phyloP scores from a whole-genome alignment of 2,113 vertebrate species.

The Elanoides forficatus region DNA sequence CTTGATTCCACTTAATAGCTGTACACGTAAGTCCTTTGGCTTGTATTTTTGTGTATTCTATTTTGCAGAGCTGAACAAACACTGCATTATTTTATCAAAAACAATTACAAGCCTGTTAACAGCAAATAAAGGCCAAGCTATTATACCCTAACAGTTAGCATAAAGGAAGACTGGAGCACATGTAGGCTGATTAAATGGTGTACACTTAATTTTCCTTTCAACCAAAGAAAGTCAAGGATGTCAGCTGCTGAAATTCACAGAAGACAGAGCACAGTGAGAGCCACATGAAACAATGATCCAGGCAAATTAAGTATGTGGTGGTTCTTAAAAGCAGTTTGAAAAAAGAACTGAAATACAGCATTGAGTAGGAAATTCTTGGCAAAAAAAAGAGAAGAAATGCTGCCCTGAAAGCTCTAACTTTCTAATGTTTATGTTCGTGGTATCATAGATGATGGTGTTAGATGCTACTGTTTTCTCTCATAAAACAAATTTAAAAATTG shows the following conservation, averaged over 20 bases:
- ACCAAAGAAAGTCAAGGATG: background rate
- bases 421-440: background rate
- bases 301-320: background rate
- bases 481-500: background rate
- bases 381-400: background rate
- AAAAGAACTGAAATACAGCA: background rate
- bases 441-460: background rate
- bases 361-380: background rate
- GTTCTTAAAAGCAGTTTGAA: background rate
- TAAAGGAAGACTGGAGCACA: background rate
- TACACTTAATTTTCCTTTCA: constrained; percentile 39
- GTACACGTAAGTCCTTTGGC: background rate
- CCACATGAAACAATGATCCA: background rate
- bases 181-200: constrained; percentile 5
- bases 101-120: constrained; percentile 1
- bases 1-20: background rate
- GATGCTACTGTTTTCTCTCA: background rate
- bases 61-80: constrained; percentile 10
- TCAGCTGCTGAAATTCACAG: constrained; percentile 41
- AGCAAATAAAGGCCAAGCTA: constrained; percentile 31
- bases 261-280: background rate
- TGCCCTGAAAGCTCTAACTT: background rate
- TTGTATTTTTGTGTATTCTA: background rate
- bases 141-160: background rate
- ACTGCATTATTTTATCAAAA: constrained; percentile 29